Evolutionary conservation across 1,140 invertebrate genomes (phyloP).

Genomic region (Littorina saxatilis): DNA sequence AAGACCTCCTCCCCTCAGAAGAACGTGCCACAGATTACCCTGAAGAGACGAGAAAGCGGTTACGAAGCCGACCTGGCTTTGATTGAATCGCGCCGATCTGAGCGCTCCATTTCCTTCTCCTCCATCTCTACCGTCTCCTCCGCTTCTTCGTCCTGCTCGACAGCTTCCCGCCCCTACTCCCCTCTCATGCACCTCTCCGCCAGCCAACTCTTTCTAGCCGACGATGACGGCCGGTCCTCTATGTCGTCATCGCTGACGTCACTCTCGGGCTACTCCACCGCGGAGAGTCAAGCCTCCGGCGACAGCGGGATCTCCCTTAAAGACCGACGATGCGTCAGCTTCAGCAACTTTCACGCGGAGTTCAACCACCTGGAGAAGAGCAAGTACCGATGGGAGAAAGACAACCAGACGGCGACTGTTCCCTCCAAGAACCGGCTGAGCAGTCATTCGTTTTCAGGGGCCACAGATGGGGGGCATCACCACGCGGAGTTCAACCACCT

Average conservation of each 20-base stretch:
- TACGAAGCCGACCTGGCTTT: neutral
- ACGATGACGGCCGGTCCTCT: neutral
- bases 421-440: no score
- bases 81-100: neutral
- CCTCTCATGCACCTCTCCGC: neutral
- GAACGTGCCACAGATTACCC: neutral
- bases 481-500: no score
- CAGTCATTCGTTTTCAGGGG: no score
- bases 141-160: neutral
- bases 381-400: neutral
- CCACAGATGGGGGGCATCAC: no score
- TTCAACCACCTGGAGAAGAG: neutral
- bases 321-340: neutral
- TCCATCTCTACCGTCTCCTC: no score
- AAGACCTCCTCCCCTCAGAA: neutral
- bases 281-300: neutral
- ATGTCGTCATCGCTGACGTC: slow-evolving; percentile 1
- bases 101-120: neutral
- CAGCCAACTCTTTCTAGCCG: neutral
- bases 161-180: neutral
- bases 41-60: neutral
- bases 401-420: no score
- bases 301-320: no score
- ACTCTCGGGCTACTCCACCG: neutral
- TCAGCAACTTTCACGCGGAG: neutral